Evolutionary conservation across 2,888 invertebrate species (phyloP), one percentile per base, ranked within the genome.

Genomic region (Spisula solida): DNA sequence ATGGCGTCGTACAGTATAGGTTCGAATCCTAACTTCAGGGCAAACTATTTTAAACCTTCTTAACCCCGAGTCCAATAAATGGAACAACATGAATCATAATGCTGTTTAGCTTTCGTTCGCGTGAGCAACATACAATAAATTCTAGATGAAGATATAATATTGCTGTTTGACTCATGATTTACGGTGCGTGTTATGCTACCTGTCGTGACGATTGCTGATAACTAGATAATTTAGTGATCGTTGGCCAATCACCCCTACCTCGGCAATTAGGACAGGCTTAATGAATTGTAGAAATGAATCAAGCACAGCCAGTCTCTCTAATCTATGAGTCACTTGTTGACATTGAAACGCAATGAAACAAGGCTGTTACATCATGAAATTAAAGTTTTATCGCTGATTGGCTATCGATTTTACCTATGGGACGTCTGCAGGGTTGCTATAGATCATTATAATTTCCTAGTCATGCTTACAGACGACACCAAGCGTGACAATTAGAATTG

Each of bases 331-430:
- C 75, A 75, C 12, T 14, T 12, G 75, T 75, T 75, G 75, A 75
- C 75, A 75, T 75, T 75, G 34, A 75, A 75, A 34, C 75, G 29
- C 4, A 18, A 75, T 34, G 12, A 1, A 31, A 29, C 34, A 34
- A 34, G 14, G 16, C 8, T 31, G 34, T 75, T 75, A 75, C 75
- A 75, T 75, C 75, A 75, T 31, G 75, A 34, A 75, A 75, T 75
- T 75, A 75, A 75, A 31, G 75, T 31, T 75, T 75, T 70, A 31
- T 75, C 31, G 75, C 1, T 75, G 75, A 75, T 75, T 16, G 75
- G 18, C 0, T 75, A 75, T 75, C 18, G 75, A 75, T 75, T 20
- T 31, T 18, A 75, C 75, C 75, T 75, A 25, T 75, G 75, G 75
- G 75, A 34, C 31, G 75, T 75, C 75, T 75, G 75, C 1, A 18